These are phyloP conservation scores for Irena cyanogastra DNA, from an alignment of 2,113 vertebrate genomes.

Conservation along the genomic window DNA sequence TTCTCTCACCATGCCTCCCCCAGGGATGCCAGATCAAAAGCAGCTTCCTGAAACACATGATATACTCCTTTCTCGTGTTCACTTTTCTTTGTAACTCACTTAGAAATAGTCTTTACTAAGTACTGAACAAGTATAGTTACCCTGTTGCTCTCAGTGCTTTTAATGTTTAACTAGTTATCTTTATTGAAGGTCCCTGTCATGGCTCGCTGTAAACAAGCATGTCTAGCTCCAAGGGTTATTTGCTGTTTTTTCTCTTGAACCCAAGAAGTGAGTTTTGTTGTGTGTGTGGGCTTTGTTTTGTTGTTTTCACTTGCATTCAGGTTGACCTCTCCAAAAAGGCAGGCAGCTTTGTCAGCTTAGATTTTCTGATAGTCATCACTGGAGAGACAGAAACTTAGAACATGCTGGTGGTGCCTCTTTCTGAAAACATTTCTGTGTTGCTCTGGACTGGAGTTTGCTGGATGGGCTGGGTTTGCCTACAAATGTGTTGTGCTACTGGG, in stretches of 20 bases:
- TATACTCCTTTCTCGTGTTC: background rate
- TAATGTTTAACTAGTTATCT: background rate
- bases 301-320: background rate
- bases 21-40: background rate
- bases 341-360: background rate
- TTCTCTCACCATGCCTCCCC: background rate
- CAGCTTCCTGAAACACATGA: background rate
- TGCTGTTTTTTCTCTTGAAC: background rate
- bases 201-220: background rate
- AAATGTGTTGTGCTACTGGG: background rate
- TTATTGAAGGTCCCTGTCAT: background rate
- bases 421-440: background rate
- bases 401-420: background rate
- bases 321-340: background rate
- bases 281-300: background rate
- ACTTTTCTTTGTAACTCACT: background rate
- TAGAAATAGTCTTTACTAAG: background rate
- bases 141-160: background rate
- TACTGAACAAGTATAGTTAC: background rate
- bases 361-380: background rate
- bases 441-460: background rate
- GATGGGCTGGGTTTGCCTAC: background rate
- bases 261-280: background rate
- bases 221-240: background rate
- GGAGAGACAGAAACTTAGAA: background rate